phyloP scores from a whole-genome alignment of 2,797 vertebrate species.

The Rhinichthys osculus region DNA sequence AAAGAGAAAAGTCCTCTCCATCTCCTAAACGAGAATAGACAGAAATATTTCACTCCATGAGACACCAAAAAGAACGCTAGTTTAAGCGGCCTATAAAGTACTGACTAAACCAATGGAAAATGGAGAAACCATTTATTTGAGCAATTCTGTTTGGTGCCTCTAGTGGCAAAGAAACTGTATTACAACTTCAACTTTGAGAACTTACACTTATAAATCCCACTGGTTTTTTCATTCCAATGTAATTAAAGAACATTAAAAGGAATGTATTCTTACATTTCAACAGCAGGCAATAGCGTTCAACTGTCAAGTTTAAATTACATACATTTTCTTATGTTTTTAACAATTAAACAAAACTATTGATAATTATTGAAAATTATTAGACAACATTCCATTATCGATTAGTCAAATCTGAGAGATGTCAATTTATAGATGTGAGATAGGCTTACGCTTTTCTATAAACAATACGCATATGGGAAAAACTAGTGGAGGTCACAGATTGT shows the following conservation, averaged over 20 bases:
- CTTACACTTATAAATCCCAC: background rate
- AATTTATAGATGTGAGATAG: background rate
- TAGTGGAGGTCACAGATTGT: background rate
- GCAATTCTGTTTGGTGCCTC: background rate
- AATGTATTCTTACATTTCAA: background rate
- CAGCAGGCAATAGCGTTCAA: background rate
- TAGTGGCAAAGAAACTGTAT: background rate
- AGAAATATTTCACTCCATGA: conserved; percentile 27
- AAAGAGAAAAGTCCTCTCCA: conserved; percentile 84
- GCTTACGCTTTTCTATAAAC: background rate
- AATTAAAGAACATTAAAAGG: background rate
- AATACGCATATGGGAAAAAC: background rate
- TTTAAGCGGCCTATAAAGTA: background rate
- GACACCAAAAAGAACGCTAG: background rate
- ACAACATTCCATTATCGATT: background rate
- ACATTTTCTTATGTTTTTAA: background rate
- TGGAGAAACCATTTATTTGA: background rate
- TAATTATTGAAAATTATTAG: background rate
- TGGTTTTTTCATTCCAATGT: background rate
- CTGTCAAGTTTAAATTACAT: background rate
- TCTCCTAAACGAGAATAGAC: conserved; percentile 80
- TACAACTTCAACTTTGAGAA: background rate
- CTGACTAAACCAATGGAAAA: background rate
- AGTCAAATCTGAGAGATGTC: background rate
- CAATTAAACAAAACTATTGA: background rate